Percentiles rank a stretch among this genome's conserved stretches.
Evolutionary conservation across 2,888 invertebrate genomes (phyloP).

Genomic region (Phengaris alcon): DNA sequence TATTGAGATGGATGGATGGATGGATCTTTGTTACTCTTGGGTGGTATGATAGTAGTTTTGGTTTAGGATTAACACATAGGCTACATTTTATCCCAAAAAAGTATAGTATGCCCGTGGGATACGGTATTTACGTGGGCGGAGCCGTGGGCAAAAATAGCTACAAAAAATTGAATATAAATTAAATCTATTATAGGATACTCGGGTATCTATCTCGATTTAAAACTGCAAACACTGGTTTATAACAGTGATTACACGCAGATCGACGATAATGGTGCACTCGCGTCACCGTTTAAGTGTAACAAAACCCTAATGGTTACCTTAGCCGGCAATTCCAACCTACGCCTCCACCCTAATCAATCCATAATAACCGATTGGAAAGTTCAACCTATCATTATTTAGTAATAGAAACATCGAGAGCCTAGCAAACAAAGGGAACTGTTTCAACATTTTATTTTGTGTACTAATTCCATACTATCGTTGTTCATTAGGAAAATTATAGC

Average conservation of each 20-base stretch:
- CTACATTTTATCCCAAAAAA: no score
- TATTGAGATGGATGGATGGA: no score
- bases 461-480: neutral
- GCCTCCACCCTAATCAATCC: slow-evolving; percentile 18
- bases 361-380: slow-evolving; percentile 11
- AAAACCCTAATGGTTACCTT: slow-evolving; percentile 21
- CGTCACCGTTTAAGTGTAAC: slow-evolving; percentile 20
- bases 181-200: no score
- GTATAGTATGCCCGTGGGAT: no score
- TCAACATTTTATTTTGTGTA: neutral
- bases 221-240: neutral
- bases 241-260: slow-evolving; percentile 10
- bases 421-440: neutral
- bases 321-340: slow-evolving; percentile 18
- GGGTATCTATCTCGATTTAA: neutral
- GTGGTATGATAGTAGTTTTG: no score
- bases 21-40: no score
- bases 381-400: neutral
- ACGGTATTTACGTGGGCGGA: no score
- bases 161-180: neutral
- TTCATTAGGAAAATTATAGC: neutral
- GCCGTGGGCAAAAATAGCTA: no score
- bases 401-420: slow-evolving; percentile 6
- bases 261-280: neutral
- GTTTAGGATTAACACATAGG: no score